Conservation (phyloP, 2,888 invertebrate genomes). For the Buathra laborator region DNA sequence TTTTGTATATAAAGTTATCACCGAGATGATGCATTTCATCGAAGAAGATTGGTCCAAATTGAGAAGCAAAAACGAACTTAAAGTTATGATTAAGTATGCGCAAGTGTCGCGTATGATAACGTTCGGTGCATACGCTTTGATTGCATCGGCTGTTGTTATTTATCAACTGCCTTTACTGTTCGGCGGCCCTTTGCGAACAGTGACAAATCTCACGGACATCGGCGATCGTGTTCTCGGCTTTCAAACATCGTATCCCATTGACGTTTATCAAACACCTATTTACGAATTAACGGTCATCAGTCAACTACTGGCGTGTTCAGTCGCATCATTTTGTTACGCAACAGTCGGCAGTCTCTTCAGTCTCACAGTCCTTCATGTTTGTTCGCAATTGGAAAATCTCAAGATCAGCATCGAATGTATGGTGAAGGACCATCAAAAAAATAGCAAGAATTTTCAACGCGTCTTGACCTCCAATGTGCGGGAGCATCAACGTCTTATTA, state of each 20-base stretch:
- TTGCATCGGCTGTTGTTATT: background rate
- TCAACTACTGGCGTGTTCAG: constrained; percentile 13
- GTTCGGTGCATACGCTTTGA: constrained; percentile 19
- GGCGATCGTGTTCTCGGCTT: constrained; percentile 24
- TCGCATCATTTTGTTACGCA: constrained; percentile 40
- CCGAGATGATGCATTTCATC: constrained; percentile 36
- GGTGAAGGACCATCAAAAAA: background rate
- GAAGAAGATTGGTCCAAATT: constrained; percentile 40
- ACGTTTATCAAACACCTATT: constrained; percentile 23
- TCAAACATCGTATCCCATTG: constrained; percentile 40
- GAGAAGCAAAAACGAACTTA: constrained; percentile 26
- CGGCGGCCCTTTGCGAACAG: constrained; percentile 29
- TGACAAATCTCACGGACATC: constrained; percentile 49
- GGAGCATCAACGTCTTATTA: constrained; percentile 48
- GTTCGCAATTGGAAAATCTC: constrained; percentile 57
- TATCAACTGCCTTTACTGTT: constrained; percentile 32
- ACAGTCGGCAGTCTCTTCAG: constrained; percentile 47
- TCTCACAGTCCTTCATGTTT: constrained; percentile 43
- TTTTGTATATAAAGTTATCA: constrained; percentile 38
- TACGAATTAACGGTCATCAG: constrained; percentile 37
- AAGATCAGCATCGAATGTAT: constrained; percentile 14
- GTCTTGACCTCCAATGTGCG: constrained; percentile 12
- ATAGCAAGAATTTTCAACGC: constrained; percentile 14
- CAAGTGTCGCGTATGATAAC: constrained; percentile 32
- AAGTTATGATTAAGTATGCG: constrained; percentile 50